phyloP scores from a whole-genome alignment of 2,113 vertebrate species.

The Enhydra lutris region DNA sequence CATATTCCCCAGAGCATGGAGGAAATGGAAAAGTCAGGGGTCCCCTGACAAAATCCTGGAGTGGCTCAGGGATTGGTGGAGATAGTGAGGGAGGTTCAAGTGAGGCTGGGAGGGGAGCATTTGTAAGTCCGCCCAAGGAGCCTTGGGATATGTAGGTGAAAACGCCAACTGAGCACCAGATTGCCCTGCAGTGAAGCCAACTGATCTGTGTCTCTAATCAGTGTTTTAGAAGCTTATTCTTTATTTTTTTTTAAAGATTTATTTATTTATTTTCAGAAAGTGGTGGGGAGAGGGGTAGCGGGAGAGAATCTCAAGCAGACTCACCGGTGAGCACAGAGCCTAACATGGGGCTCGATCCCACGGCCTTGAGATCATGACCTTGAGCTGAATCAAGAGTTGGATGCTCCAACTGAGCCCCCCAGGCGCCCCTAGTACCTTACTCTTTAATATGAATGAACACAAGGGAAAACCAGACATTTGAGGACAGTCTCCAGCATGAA shows the following conservation, averaged over 20 bases:
- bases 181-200: not conserved
- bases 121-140: not conserved
- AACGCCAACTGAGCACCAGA: not conserved
- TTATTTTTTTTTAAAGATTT: not conserved
- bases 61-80: not conserved
- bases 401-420: not conserved
- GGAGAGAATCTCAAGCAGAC: not conserved
- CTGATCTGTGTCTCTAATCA: not conserved
- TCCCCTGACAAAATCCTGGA: not conserved
- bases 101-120: not conserved
- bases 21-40: not conserved
- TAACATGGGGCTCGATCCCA: not conserved
- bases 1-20: not conserved
- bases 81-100: not conserved
- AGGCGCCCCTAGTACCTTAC: not conserved
- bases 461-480: not conserved
- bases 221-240: not conserved
- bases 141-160: not conserved
- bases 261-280: not conserved
- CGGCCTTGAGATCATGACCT: not conserved
- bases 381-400: not conserved
- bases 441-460: conserved; percentile 8
- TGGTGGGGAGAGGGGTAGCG: not conserved
- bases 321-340: not conserved
- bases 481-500: not conserved